Percentiles rank a stretch among this genome's conserved stretches.
phyloP scores from a whole-genome alignment of 1,140 invertebrate species.

The roundworm (Caenorhabditis elegans) region DNA sequence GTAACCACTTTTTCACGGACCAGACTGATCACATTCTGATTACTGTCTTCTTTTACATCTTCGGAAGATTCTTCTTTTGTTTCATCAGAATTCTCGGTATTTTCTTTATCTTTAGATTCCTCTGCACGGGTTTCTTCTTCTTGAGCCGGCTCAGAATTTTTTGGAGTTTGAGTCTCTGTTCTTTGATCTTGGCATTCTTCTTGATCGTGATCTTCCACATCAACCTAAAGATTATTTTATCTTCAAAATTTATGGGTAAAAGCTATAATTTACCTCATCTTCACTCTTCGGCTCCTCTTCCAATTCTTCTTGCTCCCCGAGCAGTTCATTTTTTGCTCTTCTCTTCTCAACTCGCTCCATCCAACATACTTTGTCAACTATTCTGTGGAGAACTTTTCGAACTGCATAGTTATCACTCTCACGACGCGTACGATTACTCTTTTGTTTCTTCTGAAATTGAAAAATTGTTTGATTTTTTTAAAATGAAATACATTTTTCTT shows the following conservation, averaged over 20 bases:
- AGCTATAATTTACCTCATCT: not conserved
- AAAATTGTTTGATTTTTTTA: too few species aligned
- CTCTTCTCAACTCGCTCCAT: slow-evolving; percentile 34
- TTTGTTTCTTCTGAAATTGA: not conserved
- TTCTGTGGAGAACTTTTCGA: not conserved
- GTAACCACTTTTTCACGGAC: not conserved
- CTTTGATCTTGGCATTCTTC: not conserved
- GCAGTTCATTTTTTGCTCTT: slow-evolving; percentile 4
- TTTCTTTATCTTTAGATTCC: not conserved
- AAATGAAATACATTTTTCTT: too few species aligned
- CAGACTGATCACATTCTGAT: slow-evolving; percentile 20
- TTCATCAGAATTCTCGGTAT: not conserved
- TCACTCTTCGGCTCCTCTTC: slow-evolving; percentile 13
- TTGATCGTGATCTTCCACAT: not conserved
- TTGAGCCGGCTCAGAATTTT: slow-evolving; percentile 1
- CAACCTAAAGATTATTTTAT: not conserved
- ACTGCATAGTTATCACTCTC: slow-evolving; percentile 35
- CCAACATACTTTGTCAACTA: slow-evolving; percentile 27
- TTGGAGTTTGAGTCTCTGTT: not conserved
- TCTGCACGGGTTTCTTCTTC: not conserved
- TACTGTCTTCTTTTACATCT: slow-evolving; percentile 8
- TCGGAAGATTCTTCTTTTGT: not conserved
- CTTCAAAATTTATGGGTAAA: not conserved
- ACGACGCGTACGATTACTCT: not conserved
- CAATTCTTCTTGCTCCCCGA: not conserved